A percentile compares a stretch with the other conserved stretches of the same genome.
phyloP scores from a whole-genome alignment of 2,888 invertebrate genomes.

The Laspeyria flexula region DNA sequence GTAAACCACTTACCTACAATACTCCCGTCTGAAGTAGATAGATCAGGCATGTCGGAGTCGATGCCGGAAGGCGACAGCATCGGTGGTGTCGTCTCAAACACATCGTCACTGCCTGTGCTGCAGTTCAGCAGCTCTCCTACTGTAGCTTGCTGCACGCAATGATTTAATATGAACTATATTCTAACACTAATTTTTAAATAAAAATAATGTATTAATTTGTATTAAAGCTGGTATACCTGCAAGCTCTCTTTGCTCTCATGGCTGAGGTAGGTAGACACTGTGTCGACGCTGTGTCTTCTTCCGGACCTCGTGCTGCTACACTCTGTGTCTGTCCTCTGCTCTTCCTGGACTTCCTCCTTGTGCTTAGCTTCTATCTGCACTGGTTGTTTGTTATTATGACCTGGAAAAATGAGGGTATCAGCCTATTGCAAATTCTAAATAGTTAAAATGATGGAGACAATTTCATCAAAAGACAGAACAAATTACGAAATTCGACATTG shows the following conservation, averaged over 20 bases:
- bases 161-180: too few relatives aligned
- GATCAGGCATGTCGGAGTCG: slow-evolving; percentile 5
- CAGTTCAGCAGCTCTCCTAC: slow-evolving; percentile 90
- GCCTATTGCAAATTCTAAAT: too few relatives aligned
- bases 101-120: slow-evolving; percentile 90
- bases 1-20: slow-evolving; percentile 41
- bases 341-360: slow-evolving; percentile 38
- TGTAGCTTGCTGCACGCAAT: slow-evolving; percentile 81
- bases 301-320: slow-evolving; percentile 91
- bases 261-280: slow-evolving; percentile 95
- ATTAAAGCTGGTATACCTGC: slow-evolving; percentile 58
- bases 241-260: slow-evolving; percentile 91
- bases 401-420: slow-evolving; percentile 43
- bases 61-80: slow-evolving; percentile 18
- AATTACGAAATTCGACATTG: too few relatives aligned
- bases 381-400: slow-evolving; percentile 66
- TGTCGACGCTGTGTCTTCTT: slow-evolving; percentile 93
- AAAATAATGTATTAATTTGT: too few relatives aligned
- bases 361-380: slow-evolving; percentile 17
- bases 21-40: slow-evolving; percentile 37
- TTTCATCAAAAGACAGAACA: too few relatives aligned
- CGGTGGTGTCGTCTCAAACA: slow-evolving; percentile 77
- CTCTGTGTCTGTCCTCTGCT: slow-evolving; percentile 86
- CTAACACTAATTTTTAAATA: too few relatives aligned
- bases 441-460: too few relatives aligned